Percentiles rank a stretch among this genome's conserved stretches.
phyloP scores from a whole-genome alignment of 2,797 vertebrate genomes.

The Gymnoscopelus microlampas region DNA sequence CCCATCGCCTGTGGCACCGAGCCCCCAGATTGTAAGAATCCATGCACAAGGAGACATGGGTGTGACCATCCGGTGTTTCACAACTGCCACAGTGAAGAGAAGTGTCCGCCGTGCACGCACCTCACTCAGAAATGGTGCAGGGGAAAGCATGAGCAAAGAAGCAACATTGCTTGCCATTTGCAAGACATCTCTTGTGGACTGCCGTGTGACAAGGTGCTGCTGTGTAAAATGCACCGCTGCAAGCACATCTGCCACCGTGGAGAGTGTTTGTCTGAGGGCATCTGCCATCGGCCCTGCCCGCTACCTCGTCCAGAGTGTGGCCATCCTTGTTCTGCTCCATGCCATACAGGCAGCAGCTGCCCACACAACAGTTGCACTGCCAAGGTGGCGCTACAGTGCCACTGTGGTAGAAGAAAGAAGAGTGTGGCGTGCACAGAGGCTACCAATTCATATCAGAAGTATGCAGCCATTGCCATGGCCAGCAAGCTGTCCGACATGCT shows the following conservation, averaged over 20 bases:
- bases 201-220: conserved; percentile 86
- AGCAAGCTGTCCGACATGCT: conserved; percentile 95
- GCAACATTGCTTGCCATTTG: conserved; percentile 97
- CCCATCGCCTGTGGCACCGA: conserved; percentile 95
- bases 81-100: conserved; percentile 96
- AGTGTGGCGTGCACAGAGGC: conserved; percentile 90
- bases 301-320: conserved; percentile 87
- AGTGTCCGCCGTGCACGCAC: conserved; percentile 96
- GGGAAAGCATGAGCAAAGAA: conserved; percentile 97
- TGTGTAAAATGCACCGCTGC: conserved; percentile 92
- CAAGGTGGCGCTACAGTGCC: conserved; percentile 94
- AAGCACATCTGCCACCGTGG: conserved; percentile 94
- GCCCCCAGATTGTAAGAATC: conserved; percentile 94
- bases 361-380: conserved; percentile 86
- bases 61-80: conserved; percentile 99
- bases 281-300: conserved; percentile 90
- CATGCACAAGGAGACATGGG: conserved; percentile 90
- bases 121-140: conserved; percentile 98
- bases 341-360: conserved; percentile 89
- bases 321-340: conserved; percentile 90
- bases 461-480: conserved; percentile 95
- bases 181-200: conserved; percentile 97
- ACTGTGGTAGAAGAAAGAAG: conserved; percentile 93
- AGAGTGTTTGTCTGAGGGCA: conserved; percentile 88
- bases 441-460: conserved; percentile 91